Percentiles rank a stretch among this genome's conserved stretches.
These are phyloP conservation scores for Kryptolebias ocellatus DNA, from an alignment of 2,797 vertebrate species.

Conservation along the genomic window DNA sequence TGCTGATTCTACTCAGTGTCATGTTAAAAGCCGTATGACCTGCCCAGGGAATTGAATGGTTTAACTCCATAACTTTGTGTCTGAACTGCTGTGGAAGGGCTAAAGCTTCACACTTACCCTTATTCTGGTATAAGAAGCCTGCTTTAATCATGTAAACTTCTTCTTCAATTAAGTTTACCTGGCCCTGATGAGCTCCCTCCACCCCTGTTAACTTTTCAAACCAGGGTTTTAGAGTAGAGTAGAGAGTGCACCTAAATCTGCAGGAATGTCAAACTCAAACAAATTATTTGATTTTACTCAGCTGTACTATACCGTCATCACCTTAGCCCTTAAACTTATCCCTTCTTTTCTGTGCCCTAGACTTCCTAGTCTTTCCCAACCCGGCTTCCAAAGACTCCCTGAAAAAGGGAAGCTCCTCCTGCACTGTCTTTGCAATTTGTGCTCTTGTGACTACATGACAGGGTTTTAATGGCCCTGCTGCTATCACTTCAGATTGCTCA, in stretches of 20 bases:
- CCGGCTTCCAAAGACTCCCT: neutral
- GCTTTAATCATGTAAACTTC: neutral
- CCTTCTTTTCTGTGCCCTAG: neutral
- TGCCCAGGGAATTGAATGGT: constrained; percentile 10
- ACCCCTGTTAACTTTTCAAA: neutral
- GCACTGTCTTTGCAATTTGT: neutral
- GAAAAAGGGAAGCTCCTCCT: constrained; percentile 8
- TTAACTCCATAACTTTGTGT: constrained; percentile 5
- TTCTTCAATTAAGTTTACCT: neutral
- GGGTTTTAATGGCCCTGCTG: neutral
- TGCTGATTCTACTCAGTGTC: neutral
- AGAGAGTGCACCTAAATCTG: neutral
- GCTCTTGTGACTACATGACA: constrained; percentile 17
- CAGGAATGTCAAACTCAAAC: neutral
- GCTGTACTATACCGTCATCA: neutral
- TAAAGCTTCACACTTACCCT: neutral
- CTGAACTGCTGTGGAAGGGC: constrained; percentile 2
- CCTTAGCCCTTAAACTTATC: neutral
- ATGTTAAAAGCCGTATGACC: constrained; percentile 15
- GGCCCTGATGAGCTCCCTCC: neutral
- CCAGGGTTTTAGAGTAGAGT: neutral
- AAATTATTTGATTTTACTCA: neutral
- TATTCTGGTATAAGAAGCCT: neutral
- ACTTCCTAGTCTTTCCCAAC: too few relatives aligned
- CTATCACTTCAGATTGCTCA: neutral